These are phyloP conservation scores for Rhamnusium bicolor DNA, from an alignment of 2,888 invertebrate genomes.

Conservation along the genomic window DNA sequence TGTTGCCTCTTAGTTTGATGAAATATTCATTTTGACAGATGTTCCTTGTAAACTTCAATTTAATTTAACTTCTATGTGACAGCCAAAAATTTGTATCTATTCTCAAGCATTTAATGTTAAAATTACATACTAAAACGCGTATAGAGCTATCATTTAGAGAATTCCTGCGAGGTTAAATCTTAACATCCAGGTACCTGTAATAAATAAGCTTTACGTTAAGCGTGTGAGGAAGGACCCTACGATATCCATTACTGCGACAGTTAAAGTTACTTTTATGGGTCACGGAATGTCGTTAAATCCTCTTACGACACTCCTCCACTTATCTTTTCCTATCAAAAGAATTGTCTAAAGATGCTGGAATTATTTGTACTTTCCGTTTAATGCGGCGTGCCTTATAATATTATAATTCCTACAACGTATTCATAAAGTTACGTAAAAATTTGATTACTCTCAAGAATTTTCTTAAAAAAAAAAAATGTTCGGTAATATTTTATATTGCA, in stretches of 20 bases:
- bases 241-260: constrained; percentile 55
- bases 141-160: background rate
- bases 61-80: no score
- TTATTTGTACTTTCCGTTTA: background rate
- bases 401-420: no score
- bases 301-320: constrained; percentile 53
- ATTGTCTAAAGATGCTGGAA: background rate
- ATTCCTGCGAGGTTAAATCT: constrained; percentile 4
- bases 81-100: background rate
- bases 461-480: no score
- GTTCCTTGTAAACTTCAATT: no score
- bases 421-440: no score
- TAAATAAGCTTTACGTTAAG: constrained; percentile 23
- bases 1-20: no score
- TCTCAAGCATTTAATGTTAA: background rate
- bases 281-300: constrained; percentile 55
- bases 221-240: constrained; percentile 35
- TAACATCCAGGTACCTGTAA: background rate
- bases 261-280: constrained; percentile 58
- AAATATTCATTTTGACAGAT: no score
- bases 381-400: background rate
- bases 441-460: no score
- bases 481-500: no score
- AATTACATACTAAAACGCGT: background rate
- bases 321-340: constrained; percentile 27